Base-by-base conservation (phyloP, 1,140 invertebrate genomes). In the Sitophilus oryzae region DNA sequence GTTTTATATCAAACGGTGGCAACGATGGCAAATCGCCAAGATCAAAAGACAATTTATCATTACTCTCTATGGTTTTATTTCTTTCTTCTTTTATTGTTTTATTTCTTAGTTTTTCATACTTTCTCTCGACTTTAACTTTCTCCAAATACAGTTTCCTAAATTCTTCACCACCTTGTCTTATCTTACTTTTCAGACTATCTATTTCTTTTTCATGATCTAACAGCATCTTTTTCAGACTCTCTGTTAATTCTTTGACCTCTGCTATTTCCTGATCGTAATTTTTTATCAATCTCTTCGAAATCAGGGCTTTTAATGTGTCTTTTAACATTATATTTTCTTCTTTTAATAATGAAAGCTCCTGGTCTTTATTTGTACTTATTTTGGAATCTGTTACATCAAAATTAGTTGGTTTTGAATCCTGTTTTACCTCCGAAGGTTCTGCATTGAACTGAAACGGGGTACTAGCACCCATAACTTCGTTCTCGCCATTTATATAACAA, bases 401-500 rank as follows among this genome's bases (percentile, higher is more conserved):
- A n/a, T n/a, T n/a, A n/a, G n/a, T n/a, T n/a, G n/a, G n/a, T n/a
- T n/a, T n/a, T n/a, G n/a, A n/a, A n/a, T n/a, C n/a, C n/a, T n/a
- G n/a, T n/a, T n/a, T n/a, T n/a, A n/a, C n/a, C n/a, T n/a, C n/a
- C n/a, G n/a, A n/a, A n/a, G n/a, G n/a, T n/a, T n/a, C n/a, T n/a
- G 15, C 14, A 49, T 35, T 23, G 21, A 67, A 59, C 30, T 65
- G 61, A 45, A 68, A 65, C 1, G 66, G 63, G 20, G 58, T 50
- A 45, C 63, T 68, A 14, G 59, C 65, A 15, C 63, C 66, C 19
- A 61, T 48, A 3, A 66, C 42, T 35, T 59, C 51, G 44, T 66
- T 67, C 35, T 68, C 58, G 3, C 55, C 52, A 37, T 58, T 61
- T 35, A 68, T 62, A 54, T 66, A 68, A 52, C 66, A 68, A 10